Evolutionary conservation across 1,140 invertebrate species (phyloP), one percentile per base, ranked within the genome.

Genomic region (Drosophila chauvacae): DNA sequence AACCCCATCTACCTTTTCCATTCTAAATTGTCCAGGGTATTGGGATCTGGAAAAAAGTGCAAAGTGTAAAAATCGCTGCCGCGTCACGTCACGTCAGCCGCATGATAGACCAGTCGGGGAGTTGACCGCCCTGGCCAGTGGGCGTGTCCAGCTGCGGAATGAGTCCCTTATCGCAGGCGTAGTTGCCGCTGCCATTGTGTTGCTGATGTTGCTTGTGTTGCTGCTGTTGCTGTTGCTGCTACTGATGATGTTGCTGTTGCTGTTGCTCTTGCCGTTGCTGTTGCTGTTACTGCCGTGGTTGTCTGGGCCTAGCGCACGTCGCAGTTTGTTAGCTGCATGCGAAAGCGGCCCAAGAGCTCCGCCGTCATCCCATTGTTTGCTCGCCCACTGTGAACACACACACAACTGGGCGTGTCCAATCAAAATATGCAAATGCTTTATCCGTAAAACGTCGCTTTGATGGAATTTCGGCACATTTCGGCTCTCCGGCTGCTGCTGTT

Each of bases 401-500:
- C 80, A 66, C 66, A 82, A 74, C 59, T 73, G 83, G 83, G 83
- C 83, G 83, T 87, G 83, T 83, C 84, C 84, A 87, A 87, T 87
- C 83, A 87, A 87, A 87, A 87, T 87, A 87, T 87, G 83, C 84
- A 87, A 87, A 87, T 87, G 82, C 79, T 87, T 86, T 86, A 86
- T 81, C 83, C 83, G 79, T 87, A 87, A 86, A 86, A 86, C 82
- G 82, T 87, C 82, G 82, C 82, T 86, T 87, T 86, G 83, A 86
- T 86, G 83, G 80, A 87, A 86, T 86, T 86, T 86, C 83, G 80
- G 83, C 83, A 87, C 83, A 86, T 86, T 82, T 82, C 61, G 80
- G 75, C 59, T 71, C 50, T 63, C 60, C 61, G n/a, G 80, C 59
- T 64, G 42, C 59, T 28, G 42, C 57, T 85, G 58, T 58, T 78